phyloP scores from a whole-genome alignment of 2,113 vertebrate genomes.

The Hippocampus comes region DNA sequence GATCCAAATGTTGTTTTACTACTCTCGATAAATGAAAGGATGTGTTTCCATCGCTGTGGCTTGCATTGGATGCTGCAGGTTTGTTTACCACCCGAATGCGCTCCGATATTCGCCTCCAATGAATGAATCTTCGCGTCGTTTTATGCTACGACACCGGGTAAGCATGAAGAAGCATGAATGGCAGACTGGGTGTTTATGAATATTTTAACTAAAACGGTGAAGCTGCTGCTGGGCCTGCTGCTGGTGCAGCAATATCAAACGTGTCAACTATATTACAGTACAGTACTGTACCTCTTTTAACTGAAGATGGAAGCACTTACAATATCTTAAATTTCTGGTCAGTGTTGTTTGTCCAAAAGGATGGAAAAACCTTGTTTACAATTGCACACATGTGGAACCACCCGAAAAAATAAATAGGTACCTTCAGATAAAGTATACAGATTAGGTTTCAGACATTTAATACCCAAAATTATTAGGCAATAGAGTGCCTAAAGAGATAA shows the following conservation, averaged over 20 bases:
- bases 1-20: constrained; percentile 5
- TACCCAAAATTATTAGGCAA: too few relatives aligned
- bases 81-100: constrained; percentile 22
- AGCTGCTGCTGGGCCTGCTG: background rate
- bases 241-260: background rate
- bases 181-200: background rate
- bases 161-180: background rate
- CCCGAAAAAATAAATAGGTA: background rate
- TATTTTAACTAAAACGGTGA: background rate
- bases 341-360: background rate
- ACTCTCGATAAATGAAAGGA: constrained; percentile 20
- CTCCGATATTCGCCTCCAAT: background rate
- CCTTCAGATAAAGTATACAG: background rate
- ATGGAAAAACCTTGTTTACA: background rate
- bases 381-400: background rate
- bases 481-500: background rate
- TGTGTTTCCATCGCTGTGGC: background rate
- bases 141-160: background rate
- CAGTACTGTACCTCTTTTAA: too few relatives aligned
- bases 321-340: background rate
- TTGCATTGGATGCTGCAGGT: background rate
- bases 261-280: background rate
- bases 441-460: background rate
- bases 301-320: background rate
- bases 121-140: background rate